Percentiles rank a stretch among this genome's conserved stretches.
Evolutionary conservation across 2,888 invertebrate species (phyloP).

Genomic region (Eupsilia transversa): DNA sequence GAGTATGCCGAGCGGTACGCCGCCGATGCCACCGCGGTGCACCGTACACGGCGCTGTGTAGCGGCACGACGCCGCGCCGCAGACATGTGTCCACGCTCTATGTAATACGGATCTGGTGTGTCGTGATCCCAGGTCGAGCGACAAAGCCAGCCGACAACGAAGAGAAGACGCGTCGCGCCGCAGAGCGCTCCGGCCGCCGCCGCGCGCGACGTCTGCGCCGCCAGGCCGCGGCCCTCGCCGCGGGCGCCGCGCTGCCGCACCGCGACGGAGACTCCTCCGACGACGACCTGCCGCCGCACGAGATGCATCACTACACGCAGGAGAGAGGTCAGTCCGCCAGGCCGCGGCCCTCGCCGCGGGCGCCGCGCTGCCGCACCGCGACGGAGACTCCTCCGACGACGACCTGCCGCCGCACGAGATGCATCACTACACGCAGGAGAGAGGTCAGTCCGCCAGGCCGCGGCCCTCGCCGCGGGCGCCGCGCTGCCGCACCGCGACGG

Average conservation of each 20-base stretch:
- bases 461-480: conserved; percentile 77
- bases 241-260: conserved; percentile 82
- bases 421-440: conserved; percentile 88
- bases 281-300: conserved; percentile 97
- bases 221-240: conserved; percentile 86
- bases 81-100: no score
- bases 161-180: conserved; percentile 94
- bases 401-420: conserved; percentile 96
- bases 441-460: conserved; percentile 91
- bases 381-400: conserved; percentile 99
- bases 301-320: conserved; percentile 90
- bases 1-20: no score
- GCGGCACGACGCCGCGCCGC: no score
- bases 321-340: conserved; percentile 78
- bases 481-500: conserved; percentile 94
- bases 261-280: conserved; percentile 99
- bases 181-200: conserved; percentile 97
- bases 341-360: conserved; percentile 74
- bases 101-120: neutral
- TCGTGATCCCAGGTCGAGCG: conserved; percentile 71
- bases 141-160: conserved; percentile 86
- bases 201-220: conserved; percentile 96
- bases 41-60: no score
- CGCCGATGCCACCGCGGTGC: no score
- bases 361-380: conserved; percentile 91